Evolutionary conservation across 2,113 vertebrate genomes (phyloP).

Genomic region (Caranx melampygus): DNA sequence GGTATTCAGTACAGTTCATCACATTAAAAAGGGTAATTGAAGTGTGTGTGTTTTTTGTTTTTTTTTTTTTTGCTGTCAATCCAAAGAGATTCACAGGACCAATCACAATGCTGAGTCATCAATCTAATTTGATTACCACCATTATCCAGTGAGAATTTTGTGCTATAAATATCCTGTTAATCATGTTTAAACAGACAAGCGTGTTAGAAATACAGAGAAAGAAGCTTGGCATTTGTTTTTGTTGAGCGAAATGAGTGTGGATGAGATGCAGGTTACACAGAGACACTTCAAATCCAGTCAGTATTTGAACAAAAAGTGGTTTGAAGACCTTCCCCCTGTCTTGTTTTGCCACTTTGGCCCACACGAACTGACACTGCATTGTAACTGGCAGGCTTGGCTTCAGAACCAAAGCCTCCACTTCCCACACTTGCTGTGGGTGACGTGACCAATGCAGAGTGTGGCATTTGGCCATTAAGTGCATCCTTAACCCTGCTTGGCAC

Average conservation of each 20-base stretch:
- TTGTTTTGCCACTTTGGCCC: conserved; percentile 20
- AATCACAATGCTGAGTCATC: not conserved
- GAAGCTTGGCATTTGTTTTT: not conserved
- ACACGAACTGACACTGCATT: conserved; percentile 27
- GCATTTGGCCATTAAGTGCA: conserved; percentile 46
- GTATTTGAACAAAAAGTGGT: conserved; percentile 1
- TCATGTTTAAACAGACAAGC: conserved; percentile 14
- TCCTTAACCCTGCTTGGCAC: conserved; percentile 47
- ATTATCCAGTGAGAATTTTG: conserved; percentile 40
- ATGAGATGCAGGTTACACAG: not conserved
- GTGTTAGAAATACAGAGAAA: not conserved
- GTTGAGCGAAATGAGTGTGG: not conserved
- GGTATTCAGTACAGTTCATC: not conserved
- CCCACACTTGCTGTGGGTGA: conserved; percentile 65
- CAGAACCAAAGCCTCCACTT: conserved; percentile 61
- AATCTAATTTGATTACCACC: conserved; percentile 35
- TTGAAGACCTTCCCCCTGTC: conserved; percentile 8
- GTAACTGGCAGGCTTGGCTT: conserved; percentile 61
- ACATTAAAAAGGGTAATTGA: not conserved
- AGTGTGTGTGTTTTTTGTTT: not conserved
- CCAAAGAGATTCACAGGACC: not conserved
- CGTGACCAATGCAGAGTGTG: conserved; percentile 55
- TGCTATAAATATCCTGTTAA: conserved; percentile 41
- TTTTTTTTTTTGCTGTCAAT: not conserved
- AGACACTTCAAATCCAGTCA: not conserved